These are phyloP conservation scores for Salvelinus alpinus DNA, from an alignment of 2,113 vertebrate species.

Conservation along the genomic window DNA sequence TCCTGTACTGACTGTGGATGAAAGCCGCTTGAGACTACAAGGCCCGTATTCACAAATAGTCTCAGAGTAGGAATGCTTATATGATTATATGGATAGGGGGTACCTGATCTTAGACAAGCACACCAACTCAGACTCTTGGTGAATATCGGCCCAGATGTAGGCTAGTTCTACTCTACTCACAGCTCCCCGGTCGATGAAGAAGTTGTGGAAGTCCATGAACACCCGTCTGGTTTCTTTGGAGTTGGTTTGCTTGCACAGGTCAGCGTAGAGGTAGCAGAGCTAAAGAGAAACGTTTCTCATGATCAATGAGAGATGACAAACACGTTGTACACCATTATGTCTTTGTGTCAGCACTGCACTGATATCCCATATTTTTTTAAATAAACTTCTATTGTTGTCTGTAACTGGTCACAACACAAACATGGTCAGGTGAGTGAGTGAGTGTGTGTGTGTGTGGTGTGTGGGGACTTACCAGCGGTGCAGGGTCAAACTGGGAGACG, in stretches of 20 bases:
- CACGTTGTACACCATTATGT: neutral
- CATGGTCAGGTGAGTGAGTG: neutral
- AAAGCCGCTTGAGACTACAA: no score
- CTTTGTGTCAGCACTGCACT: no score
- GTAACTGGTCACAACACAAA: neutral
- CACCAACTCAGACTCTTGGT: no score
- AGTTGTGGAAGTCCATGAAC: constrained; percentile 88
- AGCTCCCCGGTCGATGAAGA: constrained; percentile 90
- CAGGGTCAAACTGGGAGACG: constrained; percentile 95
- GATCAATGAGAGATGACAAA: neutral
- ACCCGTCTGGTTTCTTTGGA: constrained; percentile 95
- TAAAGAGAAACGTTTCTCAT: constrained; percentile 40
- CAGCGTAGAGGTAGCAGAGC: constrained; percentile 96
- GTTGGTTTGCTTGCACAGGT: constrained; percentile 95
- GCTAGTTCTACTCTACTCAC: constrained; percentile 72
- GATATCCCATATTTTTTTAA: no score
- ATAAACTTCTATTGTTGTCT: neutral
- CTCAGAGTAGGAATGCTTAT: no score
- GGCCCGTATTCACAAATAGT: no score
- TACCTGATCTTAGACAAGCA: no score
- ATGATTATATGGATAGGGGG: no score
- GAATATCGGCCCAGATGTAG: no score
- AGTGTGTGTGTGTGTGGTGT: neutral
- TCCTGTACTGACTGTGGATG: no score
- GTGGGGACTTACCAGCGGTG: constrained; percentile 81